Evolutionary conservation across 2,113 vertebrate species (phyloP).

Genomic region (Anoura caudifer): DNA sequence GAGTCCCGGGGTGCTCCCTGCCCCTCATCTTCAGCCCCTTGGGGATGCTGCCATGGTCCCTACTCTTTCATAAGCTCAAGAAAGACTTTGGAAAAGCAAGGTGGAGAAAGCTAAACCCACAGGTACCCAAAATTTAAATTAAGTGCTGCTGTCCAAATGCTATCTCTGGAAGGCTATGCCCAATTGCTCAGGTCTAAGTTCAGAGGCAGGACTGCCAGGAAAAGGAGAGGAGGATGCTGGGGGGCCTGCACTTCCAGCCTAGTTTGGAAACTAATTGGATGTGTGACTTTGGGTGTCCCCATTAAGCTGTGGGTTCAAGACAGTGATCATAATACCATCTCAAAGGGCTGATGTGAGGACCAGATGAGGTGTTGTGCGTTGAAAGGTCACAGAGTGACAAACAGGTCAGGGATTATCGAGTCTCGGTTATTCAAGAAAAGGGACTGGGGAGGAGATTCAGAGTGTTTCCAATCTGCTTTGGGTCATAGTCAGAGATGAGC

Average conservation of each 20-base stretch:
- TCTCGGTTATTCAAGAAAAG: not conserved
- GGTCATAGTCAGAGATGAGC: not conserved
- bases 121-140: not conserved
- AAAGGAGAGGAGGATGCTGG: not conserved
- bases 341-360: not conserved
- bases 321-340: not conserved
- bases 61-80: not conserved
- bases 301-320: not conserved
- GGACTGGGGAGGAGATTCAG: not conserved
- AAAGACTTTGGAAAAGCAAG: not conserved
- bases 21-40: not conserved
- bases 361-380: not conserved
- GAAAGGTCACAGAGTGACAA: not conserved
- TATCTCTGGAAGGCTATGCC: not conserved
- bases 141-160: not conserved
- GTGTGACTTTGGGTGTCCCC: not conserved
- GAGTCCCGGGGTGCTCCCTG: constrained; percentile 38
- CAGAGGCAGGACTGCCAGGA: not conserved
- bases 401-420: not conserved
- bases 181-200: not conserved
- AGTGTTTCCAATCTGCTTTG: not conserved
- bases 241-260: not conserved
- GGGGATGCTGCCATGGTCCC: not conserved
- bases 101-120: not conserved
- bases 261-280: not conserved